phyloP scores from a whole-genome alignment of 1,140 invertebrate genomes.

The Drosophila baimaii region DNA sequence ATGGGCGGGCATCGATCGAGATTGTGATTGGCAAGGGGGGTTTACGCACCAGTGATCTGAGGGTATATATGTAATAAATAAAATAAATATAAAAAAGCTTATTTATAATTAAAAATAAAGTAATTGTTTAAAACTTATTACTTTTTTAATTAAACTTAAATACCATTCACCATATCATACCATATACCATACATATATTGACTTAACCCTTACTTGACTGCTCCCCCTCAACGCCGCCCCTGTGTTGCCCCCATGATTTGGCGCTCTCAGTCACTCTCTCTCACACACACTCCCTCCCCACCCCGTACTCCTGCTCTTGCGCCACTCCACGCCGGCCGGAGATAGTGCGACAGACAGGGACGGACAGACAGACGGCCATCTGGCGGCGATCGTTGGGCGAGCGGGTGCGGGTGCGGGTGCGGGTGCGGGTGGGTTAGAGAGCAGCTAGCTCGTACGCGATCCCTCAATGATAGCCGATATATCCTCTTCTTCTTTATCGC shows the following conservation, averaged over 20 bases:
- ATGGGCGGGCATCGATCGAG: not conserved
- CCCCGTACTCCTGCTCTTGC: not conserved
- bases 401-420: slow-evolving; percentile 4
- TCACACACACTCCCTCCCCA: not conserved
- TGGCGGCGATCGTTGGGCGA: slow-evolving; percentile 12
- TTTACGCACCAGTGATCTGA: not conserved
- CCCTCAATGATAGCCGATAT: slow-evolving; percentile 52
- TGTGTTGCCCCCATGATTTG: slow-evolving; percentile 20
- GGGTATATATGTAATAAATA: no score
- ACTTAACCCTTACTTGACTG: not conserved
- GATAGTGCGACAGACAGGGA: slow-evolving; percentile 39
- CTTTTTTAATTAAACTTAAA: not conserved
- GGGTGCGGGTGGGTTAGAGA: slow-evolving; percentile 8
- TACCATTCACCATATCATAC: no score
- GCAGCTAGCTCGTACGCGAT: slow-evolving; percentile 23
- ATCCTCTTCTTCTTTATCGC: slow-evolving; percentile 17
- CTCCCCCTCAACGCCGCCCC: not conserved
- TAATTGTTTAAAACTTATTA: not conserved
- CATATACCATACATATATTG: not conserved
- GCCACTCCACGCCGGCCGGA: not conserved
- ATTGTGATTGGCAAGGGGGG: not conserved
- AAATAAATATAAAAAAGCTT: no score
- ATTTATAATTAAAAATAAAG: not conserved
- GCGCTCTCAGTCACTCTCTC: slow-evolving; percentile 19
- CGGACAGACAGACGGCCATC: slow-evolving; percentile 7